Base-by-base conservation (phyloP, 2,888 invertebrate genomes). In the Xestia c-nigrum region DNA sequence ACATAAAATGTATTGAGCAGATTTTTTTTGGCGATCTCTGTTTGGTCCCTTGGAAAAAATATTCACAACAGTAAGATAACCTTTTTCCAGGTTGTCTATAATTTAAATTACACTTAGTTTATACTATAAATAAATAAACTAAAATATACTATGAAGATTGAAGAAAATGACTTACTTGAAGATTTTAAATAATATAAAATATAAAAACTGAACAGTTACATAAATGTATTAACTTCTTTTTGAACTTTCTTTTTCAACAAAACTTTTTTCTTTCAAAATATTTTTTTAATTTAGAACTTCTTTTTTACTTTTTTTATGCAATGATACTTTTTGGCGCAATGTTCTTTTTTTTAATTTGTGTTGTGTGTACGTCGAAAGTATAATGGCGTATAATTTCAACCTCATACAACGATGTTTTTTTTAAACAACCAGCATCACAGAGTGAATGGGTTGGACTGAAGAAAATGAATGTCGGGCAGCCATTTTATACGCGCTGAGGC, bases 321-420 rank as follows among this genome's bases (percentile, higher is more conserved):
- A 3, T 14, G 3, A 24, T 10, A 12, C 21, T 47, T 3, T n/a
- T 69, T 70, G n/a, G 21, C 16, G 21, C 6, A n/a, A n/a, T 19
- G n/a, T 75, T 0, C 64, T 38, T 50, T 38, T 38, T 50, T n/a
- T 14, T 38, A 14, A 31, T 31, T 31, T 50, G 19, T 72, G 21
- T 63, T 57, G 57, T 50, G 67, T 72, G 6, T 80, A 38, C 50
- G 75, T 76, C 72, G 84, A 84, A 71, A 70, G 69, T 68, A 70
- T 64, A 50, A 6, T 59, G 84, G 24, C 5, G 40, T 72, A 71
- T 76, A 59, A 68, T 71, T 76, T 74, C 81, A 81, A 83, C 85
- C 85, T 85, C 83, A 83, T 83, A 76, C 70, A 83, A 84, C 81
- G 38, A 1, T 59, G 31, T 50, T 0, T n/a, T 65, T 65, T 43